phyloP scores from a whole-genome alignment of 2,113 vertebrate species.

The Corythaeola cristata region DNA sequence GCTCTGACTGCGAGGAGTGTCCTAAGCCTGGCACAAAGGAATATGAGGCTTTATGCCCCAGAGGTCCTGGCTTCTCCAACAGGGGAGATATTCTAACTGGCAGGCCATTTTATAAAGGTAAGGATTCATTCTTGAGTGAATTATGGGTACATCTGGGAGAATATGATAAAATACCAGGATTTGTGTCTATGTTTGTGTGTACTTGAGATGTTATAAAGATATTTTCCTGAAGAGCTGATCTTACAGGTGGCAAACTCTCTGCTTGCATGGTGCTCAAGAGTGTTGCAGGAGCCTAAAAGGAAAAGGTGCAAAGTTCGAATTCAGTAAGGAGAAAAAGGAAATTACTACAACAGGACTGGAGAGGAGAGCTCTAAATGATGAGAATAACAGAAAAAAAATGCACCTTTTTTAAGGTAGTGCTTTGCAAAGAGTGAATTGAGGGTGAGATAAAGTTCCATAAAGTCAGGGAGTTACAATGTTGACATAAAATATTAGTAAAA shows the following conservation, averaged over 20 bases:
- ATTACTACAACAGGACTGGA: not conserved
- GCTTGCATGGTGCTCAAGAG: not conserved
- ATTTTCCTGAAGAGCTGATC: not conserved
- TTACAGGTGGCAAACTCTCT: not conserved
- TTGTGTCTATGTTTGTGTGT: not conserved
- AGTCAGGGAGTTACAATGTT: not conserved
- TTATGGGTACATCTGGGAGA: not conserved
- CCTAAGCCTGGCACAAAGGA: conserved; percentile 64
- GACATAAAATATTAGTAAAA: not conserved
- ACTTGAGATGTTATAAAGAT: not conserved
- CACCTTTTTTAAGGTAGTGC: not conserved
- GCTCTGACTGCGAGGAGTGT: conserved; percentile 74
- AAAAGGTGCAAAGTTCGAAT: not conserved
- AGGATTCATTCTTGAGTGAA: not conserved
- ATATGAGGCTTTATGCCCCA: conserved; percentile 73
- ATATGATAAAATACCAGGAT: not conserved
- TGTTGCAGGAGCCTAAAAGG: not conserved
- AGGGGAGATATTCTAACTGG: conserved; percentile 75
- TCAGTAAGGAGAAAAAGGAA: not conserved
- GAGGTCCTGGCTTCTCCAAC: conserved; percentile 79
- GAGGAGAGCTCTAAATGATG: not conserved
- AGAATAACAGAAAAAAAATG: not conserved
- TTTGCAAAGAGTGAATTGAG: not conserved
- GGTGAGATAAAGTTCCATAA: not conserved
- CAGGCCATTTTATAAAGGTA: conserved; percentile 81